Evolutionary conservation across 2,113 vertebrate species (phyloP).

Genomic region (Gymnobelideus leadbeateri): DNA sequence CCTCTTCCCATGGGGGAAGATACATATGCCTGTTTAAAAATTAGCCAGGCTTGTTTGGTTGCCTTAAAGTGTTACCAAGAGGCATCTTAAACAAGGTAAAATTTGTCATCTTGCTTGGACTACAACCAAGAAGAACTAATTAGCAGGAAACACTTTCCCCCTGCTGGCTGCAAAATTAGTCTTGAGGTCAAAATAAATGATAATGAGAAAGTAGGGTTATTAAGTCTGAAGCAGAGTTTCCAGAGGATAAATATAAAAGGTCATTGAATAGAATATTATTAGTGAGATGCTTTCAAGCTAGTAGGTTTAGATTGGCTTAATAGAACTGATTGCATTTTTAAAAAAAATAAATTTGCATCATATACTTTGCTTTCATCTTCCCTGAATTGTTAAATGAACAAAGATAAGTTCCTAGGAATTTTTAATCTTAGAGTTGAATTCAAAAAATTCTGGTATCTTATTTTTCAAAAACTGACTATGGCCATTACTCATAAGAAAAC

Average conservation of each 20-base stretch:
- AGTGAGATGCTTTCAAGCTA: conserved; percentile 77
- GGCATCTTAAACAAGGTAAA: conserved; percentile 82
- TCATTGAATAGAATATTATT: conserved; percentile 79
- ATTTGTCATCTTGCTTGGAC: conserved; percentile 84
- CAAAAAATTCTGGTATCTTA: conserved; percentile 65
- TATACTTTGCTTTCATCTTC: conserved; percentile 62
- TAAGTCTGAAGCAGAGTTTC: conserved; percentile 80
- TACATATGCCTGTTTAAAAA: conserved; percentile 54
- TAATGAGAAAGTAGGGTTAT: conserved; percentile 82
- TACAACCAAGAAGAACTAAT: conserved; percentile 84
- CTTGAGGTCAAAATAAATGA: conserved; percentile 85
- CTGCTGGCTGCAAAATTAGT: conserved; percentile 78
- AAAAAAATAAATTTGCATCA: conserved; percentile 77
- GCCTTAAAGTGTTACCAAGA: conserved; percentile 80
- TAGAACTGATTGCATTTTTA: conserved; percentile 74
- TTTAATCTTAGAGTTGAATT: conserved; percentile 61
- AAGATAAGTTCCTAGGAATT: conserved; percentile 66
- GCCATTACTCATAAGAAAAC: neutral
- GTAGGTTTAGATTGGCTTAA: conserved; percentile 81
- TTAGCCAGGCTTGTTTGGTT: conserved; percentile 66
- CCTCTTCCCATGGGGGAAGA: conserved; percentile 72
- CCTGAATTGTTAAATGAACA: conserved; percentile 80
- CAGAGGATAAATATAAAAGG: conserved; percentile 82
- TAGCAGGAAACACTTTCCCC: conserved; percentile 81
- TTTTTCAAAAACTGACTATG: conserved; percentile 57